A percentile compares a stretch with the other conserved stretches of the same genome.
phyloP scores from a whole-genome alignment of 2,113 vertebrate genomes.

The Megaptera novaeangliae region DNA sequence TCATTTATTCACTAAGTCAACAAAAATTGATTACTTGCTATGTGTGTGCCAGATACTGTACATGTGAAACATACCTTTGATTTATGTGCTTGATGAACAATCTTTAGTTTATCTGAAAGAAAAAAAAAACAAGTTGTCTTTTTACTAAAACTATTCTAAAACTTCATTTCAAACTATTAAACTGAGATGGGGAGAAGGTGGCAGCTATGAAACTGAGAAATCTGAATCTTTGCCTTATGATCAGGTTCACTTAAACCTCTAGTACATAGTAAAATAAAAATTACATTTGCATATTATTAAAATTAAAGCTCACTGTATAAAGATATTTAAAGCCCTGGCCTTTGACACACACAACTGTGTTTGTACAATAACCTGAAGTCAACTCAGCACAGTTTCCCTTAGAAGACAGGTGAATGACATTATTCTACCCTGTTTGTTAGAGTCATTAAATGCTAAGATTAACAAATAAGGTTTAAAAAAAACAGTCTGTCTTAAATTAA shows the following conservation, averaged over 20 bases:
- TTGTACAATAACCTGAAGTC: neutral
- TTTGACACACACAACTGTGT: neutral
- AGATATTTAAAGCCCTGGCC: neutral
- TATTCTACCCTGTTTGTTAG: neutral
- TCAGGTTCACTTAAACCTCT: constrained; percentile 15
- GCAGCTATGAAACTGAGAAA: neutral
- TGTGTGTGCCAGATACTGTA: neutral
- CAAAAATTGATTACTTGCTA: neutral
- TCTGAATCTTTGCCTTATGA: constrained; percentile 34
- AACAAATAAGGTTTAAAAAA: neutral
- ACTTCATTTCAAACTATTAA: neutral
- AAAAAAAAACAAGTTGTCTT: constrained; percentile 40
- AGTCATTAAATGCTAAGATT: neutral
- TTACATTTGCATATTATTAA: neutral
- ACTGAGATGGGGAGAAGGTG: neutral
- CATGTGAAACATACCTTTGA: constrained; percentile 86
- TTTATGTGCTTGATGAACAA: constrained; percentile 93
- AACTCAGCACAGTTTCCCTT: constrained; percentile 18
- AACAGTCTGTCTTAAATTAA: constrained; percentile 22
- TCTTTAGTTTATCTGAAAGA: constrained; percentile 94
- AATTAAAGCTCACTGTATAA: neutral
- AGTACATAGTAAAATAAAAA: constrained; percentile 6
- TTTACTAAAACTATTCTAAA: constrained; percentile 32
- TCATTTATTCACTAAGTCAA: neutral
- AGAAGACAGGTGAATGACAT: neutral